phyloP scores from a whole-genome alignment of 2,113 vertebrate genomes.

The Mesitornis unicolor region DNA sequence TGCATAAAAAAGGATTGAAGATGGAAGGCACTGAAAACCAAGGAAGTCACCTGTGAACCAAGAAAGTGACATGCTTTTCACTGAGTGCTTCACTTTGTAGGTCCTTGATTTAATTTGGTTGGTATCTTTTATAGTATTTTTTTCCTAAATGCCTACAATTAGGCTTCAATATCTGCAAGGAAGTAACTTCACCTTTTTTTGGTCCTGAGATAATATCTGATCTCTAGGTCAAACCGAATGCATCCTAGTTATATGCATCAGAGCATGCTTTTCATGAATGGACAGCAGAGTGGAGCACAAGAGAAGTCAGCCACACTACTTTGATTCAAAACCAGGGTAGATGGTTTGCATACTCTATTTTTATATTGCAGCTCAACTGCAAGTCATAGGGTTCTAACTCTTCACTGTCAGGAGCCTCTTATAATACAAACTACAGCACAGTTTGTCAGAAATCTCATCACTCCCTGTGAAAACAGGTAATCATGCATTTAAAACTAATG shows the following conservation, averaged over 20 bases:
- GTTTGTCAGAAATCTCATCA: background rate
- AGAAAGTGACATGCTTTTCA: background rate
- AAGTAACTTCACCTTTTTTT: background rate
- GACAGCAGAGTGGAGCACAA: background rate
- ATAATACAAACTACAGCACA: background rate
- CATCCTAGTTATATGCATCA: background rate
- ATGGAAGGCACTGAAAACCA: background rate
- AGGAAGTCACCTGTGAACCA: background rate
- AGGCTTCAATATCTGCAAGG: background rate
- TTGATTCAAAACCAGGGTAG: background rate
- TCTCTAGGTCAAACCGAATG: background rate
- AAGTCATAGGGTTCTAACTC: background rate
- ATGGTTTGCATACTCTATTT: background rate
- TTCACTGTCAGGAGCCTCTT: background rate
- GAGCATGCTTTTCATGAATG: fast-evolving
- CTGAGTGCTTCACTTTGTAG: background rate
- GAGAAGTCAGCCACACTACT: fast-evolving
- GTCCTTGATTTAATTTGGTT: background rate
- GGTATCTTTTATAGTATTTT: background rate
- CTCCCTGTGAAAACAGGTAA: background rate
- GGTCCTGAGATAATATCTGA: background rate
- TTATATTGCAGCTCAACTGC: background rate
- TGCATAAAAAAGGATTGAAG: background rate
- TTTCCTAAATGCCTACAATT: background rate
- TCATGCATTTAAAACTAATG: background rate